Conservation (phyloP, 2,113 vertebrate genomes). For the Andinoacara biseriatus region DNA sequence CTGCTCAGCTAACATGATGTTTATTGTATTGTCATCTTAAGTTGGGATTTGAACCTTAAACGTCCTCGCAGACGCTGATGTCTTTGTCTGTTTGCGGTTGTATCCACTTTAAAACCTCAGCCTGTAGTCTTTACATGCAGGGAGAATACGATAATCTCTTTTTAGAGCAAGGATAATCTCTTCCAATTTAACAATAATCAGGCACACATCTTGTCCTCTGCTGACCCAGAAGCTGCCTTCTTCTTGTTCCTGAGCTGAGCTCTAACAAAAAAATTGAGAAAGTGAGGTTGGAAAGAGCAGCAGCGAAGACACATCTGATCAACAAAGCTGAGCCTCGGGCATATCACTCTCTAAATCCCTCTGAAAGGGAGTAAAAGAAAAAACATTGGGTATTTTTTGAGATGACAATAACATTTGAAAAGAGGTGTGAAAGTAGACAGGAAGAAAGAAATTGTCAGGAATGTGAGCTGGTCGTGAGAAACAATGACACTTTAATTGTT, state of each 20-base stretch:
- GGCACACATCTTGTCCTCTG: conserved; percentile 57
- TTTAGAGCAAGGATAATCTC: conserved; percentile 52
- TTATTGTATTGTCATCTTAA: conserved; percentile 31
- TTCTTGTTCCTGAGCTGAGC: not conserved
- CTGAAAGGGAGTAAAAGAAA: conserved; percentile 19
- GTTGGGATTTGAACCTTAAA: conserved; percentile 36
- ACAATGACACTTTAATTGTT: conserved; percentile 73
- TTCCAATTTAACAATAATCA: conserved; percentile 46
- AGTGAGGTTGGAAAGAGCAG: conserved; percentile 20
- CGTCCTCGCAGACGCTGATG: not conserved
- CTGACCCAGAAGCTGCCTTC: conserved; percentile 40
- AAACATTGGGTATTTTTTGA: not conserved
- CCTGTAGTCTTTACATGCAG: conserved; percentile 25
- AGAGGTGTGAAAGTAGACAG: conserved; percentile 13
- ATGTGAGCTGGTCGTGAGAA: conserved; percentile 46
- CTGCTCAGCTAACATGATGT: not conserved
- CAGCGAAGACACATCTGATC: conserved; percentile 28
- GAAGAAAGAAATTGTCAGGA: not conserved
- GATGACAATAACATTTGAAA: conserved; percentile 29
- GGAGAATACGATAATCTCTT: conserved; percentile 45
- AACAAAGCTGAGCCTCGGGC: conserved; percentile 34
- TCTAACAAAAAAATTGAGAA: not conserved
- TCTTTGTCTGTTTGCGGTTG: conserved; percentile 44
- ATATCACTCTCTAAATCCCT: conserved; percentile 47
- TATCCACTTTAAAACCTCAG: conserved; percentile 16